These are phyloP conservation scores for Ochotona curzoniae DNA, from an alignment of 2,113 vertebrate species.

Conservation along the genomic window DNA sequence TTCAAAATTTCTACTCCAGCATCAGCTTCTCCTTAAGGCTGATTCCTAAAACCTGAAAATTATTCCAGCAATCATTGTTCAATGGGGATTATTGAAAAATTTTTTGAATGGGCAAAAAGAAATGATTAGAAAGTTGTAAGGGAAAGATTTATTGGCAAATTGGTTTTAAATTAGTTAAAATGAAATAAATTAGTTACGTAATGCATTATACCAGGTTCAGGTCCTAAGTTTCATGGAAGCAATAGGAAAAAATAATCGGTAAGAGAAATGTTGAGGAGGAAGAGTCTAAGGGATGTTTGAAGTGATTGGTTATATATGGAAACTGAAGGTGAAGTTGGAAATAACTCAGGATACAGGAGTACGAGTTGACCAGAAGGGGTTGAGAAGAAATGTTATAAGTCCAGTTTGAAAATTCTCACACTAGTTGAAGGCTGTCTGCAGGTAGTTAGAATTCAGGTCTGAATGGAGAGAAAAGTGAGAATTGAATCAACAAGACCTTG, in stretches of 20 bases:
- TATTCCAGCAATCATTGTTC: too few relatives aligned
- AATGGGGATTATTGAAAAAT: not conserved
- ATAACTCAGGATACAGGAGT: constrained; percentile 49
- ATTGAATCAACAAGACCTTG: constrained; percentile 24
- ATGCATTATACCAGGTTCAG: not conserved
- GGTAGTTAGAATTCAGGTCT: constrained; percentile 34
- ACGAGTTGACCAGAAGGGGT: not conserved
- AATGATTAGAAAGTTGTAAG: constrained; percentile 24
- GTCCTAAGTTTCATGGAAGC: not conserved
- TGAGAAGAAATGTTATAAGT: constrained; percentile 27
- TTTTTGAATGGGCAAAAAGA: not conserved
- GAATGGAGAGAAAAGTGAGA: constrained; percentile 19
- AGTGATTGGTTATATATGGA: not conserved
- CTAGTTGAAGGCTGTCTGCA: not conserved
- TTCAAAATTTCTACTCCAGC: too few relatives aligned
- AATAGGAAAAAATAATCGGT: not conserved
- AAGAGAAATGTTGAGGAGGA: not conserved
- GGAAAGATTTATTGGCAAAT: not conserved
- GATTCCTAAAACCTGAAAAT: too few relatives aligned
- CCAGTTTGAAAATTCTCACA: constrained; percentile 31
- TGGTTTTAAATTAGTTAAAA: not conserved
- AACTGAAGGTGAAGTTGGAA: constrained; percentile 50
- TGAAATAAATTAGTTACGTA: not conserved
- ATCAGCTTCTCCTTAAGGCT: too few relatives aligned
- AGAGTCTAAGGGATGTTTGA: not conserved